A percentile compares a stretch with the other conserved stretches of the same genome.
Evolutionary conservation across 2,113 vertebrate genomes (phyloP).

Genomic region (Amphiprion percula): DNA sequence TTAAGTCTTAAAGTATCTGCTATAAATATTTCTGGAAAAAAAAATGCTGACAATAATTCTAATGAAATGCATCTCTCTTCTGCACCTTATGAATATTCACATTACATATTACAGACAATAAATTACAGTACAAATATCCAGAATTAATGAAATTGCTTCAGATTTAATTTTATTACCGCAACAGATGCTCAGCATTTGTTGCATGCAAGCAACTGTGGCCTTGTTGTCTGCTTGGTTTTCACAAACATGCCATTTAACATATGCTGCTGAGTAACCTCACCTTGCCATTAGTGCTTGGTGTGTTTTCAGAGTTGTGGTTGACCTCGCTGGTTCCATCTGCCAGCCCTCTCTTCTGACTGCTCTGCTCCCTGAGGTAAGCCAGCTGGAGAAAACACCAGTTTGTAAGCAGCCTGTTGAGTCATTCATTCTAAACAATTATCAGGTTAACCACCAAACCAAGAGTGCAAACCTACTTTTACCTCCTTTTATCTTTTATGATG

Average conservation of each 20-base stretch:
- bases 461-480: no score
- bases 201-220: no score
- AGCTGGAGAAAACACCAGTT: constrained; percentile 78
- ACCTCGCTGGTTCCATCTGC: constrained; percentile 88
- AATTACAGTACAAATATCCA: no score
- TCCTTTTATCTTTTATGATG: no score
- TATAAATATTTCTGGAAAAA: no score
- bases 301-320: constrained; percentile 89
- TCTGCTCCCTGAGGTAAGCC: constrained; percentile 93
- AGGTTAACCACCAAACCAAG: no score
- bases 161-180: background rate
- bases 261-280: constrained; percentile 73
- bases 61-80: no score
- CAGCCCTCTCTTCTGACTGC: constrained; percentile 89
- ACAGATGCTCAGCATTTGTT: constrained; percentile 21
- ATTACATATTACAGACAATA: no score
- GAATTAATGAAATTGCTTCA: background rate
- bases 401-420: constrained; percentile 10
- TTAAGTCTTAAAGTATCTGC: no score
- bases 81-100: no score
- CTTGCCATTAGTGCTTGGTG: constrained; percentile 93
- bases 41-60: no score
- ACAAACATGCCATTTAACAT: constrained; percentile 6
- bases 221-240: background rate
- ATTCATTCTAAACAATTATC: background rate